A percentile compares a stretch with the other conserved stretches of the same genome.
Conservation (phyloP, 2,113 vertebrate genomes). For the Plecturocebus donacophilus region DNA sequence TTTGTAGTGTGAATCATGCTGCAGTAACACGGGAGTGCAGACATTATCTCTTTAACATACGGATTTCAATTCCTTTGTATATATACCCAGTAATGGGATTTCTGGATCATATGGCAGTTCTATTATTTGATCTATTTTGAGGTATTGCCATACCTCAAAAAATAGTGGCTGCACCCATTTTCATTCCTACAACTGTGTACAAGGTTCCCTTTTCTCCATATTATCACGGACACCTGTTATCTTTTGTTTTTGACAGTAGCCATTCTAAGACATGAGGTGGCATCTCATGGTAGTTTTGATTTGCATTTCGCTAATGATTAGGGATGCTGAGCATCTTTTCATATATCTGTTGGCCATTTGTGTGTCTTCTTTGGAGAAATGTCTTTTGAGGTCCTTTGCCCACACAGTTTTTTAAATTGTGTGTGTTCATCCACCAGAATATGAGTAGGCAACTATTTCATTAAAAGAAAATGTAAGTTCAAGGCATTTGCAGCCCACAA, state of each 20-base stretch:
- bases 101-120: background rate
- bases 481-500: background rate
- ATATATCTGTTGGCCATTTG: background rate
- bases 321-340: background rate
- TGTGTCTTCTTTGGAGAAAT: background rate
- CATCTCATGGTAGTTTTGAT: background rate
- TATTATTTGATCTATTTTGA: background rate
- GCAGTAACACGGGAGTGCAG: background rate
- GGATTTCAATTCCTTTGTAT: background rate
- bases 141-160: background rate
- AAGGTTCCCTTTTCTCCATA: background rate
- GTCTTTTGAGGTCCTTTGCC: background rate
- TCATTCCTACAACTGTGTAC: background rate
- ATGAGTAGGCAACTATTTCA: background rate
- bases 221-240: background rate
- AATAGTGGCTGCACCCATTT: background rate
- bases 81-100: background rate
- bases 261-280: background rate
- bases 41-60: background rate
- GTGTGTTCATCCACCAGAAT: background rate
- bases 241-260: background rate
- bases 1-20: background rate
- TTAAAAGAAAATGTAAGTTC: background rate
- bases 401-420: background rate
- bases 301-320: background rate